These are phyloP conservation scores for Rhodinocichla rosea DNA, from an alignment of 2,113 vertebrate species.

Conservation along the genomic window DNA sequence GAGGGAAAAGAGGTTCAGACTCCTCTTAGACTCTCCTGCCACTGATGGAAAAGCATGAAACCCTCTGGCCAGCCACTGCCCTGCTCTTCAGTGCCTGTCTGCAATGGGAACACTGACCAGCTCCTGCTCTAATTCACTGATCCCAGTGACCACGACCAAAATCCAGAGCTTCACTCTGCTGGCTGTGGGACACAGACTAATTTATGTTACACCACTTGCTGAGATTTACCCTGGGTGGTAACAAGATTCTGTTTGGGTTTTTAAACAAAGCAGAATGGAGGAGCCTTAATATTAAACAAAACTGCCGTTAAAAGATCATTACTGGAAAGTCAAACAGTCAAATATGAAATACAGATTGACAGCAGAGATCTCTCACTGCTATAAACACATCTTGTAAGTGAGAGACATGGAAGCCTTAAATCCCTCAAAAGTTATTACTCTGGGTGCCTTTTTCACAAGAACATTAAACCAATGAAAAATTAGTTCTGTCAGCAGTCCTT, in stretches of 20 bases:
- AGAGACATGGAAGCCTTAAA: background rate
- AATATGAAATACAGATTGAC: background rate
- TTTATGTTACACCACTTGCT: background rate
- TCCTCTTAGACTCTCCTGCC: background rate
- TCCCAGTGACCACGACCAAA: background rate
- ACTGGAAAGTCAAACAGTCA: background rate
- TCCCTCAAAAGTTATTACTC: background rate
- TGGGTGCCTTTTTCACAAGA: background rate
- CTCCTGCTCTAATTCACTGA: background rate
- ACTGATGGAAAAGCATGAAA: background rate
- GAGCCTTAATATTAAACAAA: background rate
- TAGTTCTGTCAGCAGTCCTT: background rate
- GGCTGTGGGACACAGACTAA: background rate
- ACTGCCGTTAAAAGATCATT: background rate
- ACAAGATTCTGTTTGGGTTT: background rate
- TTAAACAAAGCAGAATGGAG: background rate
- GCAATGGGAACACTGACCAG: background rate
- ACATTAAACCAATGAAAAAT: background rate
- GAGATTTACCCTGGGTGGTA: background rate
- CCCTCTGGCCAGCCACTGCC: rapidly evolving
- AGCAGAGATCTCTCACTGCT: background rate
- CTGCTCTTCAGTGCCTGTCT: background rate
- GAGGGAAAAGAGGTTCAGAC: background rate
- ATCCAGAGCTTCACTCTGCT: rapidly evolving
- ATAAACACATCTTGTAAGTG: background rate